Conservation (phyloP, 2,797 vertebrate species). For the Catamblyrhynchus diadema region DNA sequence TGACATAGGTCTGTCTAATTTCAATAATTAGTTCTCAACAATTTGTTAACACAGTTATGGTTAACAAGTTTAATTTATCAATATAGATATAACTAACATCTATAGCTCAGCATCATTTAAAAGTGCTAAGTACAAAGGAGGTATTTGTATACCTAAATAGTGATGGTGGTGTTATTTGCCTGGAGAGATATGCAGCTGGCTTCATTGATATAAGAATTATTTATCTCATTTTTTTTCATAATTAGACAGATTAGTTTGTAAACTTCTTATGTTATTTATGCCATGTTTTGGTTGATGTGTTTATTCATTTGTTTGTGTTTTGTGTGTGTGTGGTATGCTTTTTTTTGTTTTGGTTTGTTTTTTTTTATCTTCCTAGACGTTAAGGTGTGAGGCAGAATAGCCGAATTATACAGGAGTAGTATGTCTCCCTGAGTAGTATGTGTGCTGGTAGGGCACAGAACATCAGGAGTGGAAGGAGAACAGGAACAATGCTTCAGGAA, state of each 20-base stretch:
- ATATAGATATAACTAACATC: neutral
- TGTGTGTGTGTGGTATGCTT: neutral
- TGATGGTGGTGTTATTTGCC: neutral
- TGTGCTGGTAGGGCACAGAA: neutral
- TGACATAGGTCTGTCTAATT: neutral
- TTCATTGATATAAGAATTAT: neutral
- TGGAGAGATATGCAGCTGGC: neutral
- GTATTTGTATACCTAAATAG: neutral
- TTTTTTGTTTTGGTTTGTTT: neutral
- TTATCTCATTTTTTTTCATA: neutral
- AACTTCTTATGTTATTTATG: neutral
- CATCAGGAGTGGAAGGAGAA: neutral
- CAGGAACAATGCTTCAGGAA: neutral
- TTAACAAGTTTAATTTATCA: neutral
- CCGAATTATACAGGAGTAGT: neutral
- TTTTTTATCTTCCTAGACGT: neutral
- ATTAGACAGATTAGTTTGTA: neutral
- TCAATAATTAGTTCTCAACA: neutral
- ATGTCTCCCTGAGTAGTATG: neutral
- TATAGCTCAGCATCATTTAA: neutral
- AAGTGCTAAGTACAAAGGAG: neutral
- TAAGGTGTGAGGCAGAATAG: neutral
- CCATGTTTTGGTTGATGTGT: neutral
- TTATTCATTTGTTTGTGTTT: neutral
- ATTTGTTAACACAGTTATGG: neutral